phyloP scores from a whole-genome alignment of 30 jellyfish, hydroid and myxozoan species.

The Cassiopea andromeda region DNA sequence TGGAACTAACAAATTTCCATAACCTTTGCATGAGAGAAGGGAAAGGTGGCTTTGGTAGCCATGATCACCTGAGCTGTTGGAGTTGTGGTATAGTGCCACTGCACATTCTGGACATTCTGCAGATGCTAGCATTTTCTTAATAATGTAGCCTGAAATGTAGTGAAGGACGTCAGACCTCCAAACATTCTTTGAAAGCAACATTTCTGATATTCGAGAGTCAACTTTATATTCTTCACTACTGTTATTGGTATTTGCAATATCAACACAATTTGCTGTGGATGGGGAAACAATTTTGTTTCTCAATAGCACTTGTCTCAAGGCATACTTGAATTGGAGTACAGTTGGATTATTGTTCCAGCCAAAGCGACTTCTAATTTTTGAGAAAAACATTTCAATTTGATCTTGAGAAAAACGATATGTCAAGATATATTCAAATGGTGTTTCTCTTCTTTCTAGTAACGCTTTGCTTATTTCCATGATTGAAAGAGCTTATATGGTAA shows the following conservation, averaged over 20 bases:
- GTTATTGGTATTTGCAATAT: background rate
- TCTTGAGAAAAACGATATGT: conserved; percentile 57
- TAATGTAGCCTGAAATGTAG: conserved; percentile 53
- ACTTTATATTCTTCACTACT: background rate
- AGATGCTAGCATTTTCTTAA: conserved; percentile 10
- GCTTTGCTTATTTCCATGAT: background rate
- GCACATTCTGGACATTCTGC: conserved; percentile 51
- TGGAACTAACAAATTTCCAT: conserved; percentile 54
- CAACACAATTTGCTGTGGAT: conserved; percentile 51
- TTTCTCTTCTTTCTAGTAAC: conserved; percentile 1
- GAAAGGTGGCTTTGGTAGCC: background rate
- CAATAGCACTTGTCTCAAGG: conserved; percentile 21
- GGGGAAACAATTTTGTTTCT: conserved; percentile 42
- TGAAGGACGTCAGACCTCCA: conserved; percentile 61
- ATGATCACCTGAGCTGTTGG: conserved; percentile 1
- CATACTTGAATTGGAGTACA: conserved; percentile 40
- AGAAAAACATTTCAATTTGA: conserved; percentile 42
- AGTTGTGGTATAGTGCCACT: conserved; percentile 14
- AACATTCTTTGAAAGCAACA: conserved; percentile 17
- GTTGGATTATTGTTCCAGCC: conserved; percentile 68
- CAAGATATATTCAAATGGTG: conserved; percentile 38
- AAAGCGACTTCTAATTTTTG: conserved; percentile 34
- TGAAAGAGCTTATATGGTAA: conserved; percentile 6
- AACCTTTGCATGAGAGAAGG: conserved; percentile 35
- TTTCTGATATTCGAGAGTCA: conserved; percentile 32